A percentile compares a stretch with the other conserved stretches of the same genome.
Evolutionary conservation across 2,888 invertebrate species (phyloP).

Genomic region (Thereva nobilitata): DNA sequence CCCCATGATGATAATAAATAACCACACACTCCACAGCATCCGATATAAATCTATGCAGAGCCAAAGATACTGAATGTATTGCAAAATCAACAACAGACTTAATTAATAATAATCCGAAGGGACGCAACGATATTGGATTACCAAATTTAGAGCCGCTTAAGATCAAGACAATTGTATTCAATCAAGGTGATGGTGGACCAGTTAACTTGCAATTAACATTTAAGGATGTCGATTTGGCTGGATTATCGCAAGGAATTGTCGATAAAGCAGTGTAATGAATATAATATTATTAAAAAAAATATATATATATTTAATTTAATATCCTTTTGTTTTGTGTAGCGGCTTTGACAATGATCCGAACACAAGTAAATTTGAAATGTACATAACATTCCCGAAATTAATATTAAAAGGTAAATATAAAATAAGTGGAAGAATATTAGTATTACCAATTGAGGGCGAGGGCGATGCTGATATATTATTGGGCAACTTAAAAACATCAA

Average conservation of each 20-base stretch:
- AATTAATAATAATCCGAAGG: constrained; percentile 39
- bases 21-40: constrained; percentile 36
- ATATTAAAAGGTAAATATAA: constrained; percentile 43
- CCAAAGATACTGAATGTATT: constrained; percentile 39
- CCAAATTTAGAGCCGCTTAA: constrained; percentile 36
- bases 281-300: not conserved
- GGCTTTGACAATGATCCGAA: constrained; percentile 37
- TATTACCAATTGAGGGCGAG: constrained; percentile 49
- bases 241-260: constrained; percentile 1
- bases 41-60: constrained; percentile 39
- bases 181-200: constrained; percentile 3
- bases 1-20: too few relatives aligned
- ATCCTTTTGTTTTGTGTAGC: constrained; percentile 47
- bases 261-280: constrained; percentile 1
- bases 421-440: constrained; percentile 48
- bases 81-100: constrained; percentile 36
- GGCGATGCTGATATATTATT: constrained; percentile 36
- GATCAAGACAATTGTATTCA: constrained; percentile 15
- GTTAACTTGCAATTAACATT: constrained; percentile 31
- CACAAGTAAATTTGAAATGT: constrained; percentile 36
- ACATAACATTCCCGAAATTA: constrained; percentile 22
- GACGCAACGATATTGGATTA: constrained; percentile 29
- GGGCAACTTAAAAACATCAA: constrained; percentile 44
- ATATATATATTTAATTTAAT: constrained; percentile 50
- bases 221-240: constrained; percentile 24